Base-by-base conservation (phyloP, 1,140 invertebrate genomes). In the Aethina tumida region DNA sequence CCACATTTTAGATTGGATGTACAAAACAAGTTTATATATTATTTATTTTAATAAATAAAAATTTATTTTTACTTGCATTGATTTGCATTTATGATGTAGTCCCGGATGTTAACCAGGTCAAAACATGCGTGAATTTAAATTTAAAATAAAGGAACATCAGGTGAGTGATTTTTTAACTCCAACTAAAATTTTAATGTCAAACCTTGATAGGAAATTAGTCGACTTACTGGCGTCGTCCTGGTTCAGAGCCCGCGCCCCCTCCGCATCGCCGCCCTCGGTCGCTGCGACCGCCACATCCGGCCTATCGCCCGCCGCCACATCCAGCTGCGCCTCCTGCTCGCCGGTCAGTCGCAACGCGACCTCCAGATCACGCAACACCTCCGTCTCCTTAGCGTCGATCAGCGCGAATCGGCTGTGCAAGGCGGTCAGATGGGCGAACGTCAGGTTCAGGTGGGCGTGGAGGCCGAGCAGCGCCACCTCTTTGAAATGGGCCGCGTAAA, bases 401-500 rank as follows among this genome's bases (percentile, higher is more conserved):
- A 96, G 75, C 63, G 85, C 79, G 71, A 94, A 97, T 74, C 84
- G 75, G 77, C 91, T 60, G 52, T 84, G 79, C 57, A 84, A 71
- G 74, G 83, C 81, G 52, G 88, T 92, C 60, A 97, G 79, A 73
- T 97, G 93, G 63, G 86, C 86, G 73, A 97, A 97, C 39, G 96
- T 86, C 67, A 89, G 85, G 73, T 95, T 95, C 62, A 95, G 77
- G 69, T 96, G 90, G 56, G 87, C 79, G 69, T 96, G 91, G 53
- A 97, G 74, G 55, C 84, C 83, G 59, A 97, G 77, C 51, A 90
- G 74, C 55, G 89, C 83, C 54, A 97, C 79, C 70, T 96, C 88
- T 68, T 85, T 79, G 71, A 96, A 97, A 77, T 98, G 95, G 67
- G 85, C 84, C 67, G 95, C 90, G 72, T 97, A 97, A 59, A 97